Evolutionary conservation across 1,140 invertebrate species (phyloP), one percentile per base, ranked within the genome.

Genomic region (Rhopalosiphum padi): DNA sequence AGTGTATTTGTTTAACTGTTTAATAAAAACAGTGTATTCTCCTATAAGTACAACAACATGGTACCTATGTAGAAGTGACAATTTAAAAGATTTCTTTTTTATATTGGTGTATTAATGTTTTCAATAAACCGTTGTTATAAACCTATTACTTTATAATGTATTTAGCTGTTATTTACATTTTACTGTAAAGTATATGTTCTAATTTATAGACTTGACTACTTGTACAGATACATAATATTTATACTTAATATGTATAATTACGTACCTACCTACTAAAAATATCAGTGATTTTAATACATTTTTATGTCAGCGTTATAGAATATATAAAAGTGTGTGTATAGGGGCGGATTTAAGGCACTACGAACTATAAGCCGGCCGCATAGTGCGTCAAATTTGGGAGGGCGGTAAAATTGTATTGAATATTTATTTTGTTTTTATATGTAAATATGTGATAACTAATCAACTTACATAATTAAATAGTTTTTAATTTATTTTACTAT

Each of bases 1-100:
- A 35, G 30, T 88, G 46, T 88, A 51, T 48, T 35, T 88, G 11
- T 88, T 88, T 88, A 48, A 51, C 43, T 88, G 4, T 87, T 48
- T n/a, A 87, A 35, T 87, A 51, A 87, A 68, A n/a, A 35, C 18
- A 21, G 25, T n/a, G 43, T 85, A 85, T n/a, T 48, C 11, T 87
- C 48, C 86, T 87, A 35, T 35, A 48, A 48, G 48, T 48, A 87
- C 25, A 51, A 48, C 37, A n/a, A n/a, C 83, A 85, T 85, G 22
- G 41, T 41, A 43, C 83, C 83, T 68, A 85, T 85, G 23, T 25
- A 43, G 9, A 85, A 41, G 8, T 85, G 25, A 51, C 2, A 51
- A 22, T 88, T 35, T 88, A 35, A 87, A n/a, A 35, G 30, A 88
- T 48, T 48, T 48, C 11, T 88, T 88, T 88, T 88, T 88, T 88